A percentile compares a stretch with the other conserved stretches of the same genome.
Conservation (phyloP, 1,140 invertebrate genomes). For the Paralvinella palmiformis region DNA sequence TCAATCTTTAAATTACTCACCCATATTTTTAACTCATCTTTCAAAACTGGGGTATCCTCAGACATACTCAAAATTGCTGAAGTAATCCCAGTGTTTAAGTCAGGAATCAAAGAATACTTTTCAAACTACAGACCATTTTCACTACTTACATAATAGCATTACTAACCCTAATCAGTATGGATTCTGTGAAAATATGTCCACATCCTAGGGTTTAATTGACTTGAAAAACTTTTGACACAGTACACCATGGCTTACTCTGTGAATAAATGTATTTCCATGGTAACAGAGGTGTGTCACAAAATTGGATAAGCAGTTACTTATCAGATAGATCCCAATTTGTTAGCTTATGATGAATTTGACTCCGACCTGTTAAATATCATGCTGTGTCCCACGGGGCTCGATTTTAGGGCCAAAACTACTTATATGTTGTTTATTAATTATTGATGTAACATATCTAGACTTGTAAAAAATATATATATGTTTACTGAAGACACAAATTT, state of each 20-base stretch:
- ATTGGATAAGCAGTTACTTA: neutral
- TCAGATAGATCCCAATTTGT: neutral
- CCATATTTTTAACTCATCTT: neutral
- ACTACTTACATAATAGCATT: neutral
- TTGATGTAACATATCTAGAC: neutral
- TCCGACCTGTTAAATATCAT: neutral
- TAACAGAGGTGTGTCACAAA: neutral
- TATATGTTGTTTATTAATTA: neutral
- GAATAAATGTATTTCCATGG: neutral
- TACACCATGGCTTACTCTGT: neutral
- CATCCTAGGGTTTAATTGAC: neutral
- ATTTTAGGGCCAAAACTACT: neutral
- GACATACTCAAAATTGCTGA: neutral
- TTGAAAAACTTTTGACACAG: neutral
- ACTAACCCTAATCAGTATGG: neutral
- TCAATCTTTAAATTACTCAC: neutral
- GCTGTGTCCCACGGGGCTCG: neutral
- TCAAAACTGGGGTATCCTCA: neutral
- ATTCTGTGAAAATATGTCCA: neutral
- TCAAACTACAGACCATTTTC: neutral
- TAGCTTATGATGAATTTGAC: neutral
- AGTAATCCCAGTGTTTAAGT: neutral
- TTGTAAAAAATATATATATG: neutral
- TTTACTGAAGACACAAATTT: neutral
- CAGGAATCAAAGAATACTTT: neutral